Conservation (phyloP, 2,888 invertebrate genomes). For the Mystacides longicornis region DNA sequence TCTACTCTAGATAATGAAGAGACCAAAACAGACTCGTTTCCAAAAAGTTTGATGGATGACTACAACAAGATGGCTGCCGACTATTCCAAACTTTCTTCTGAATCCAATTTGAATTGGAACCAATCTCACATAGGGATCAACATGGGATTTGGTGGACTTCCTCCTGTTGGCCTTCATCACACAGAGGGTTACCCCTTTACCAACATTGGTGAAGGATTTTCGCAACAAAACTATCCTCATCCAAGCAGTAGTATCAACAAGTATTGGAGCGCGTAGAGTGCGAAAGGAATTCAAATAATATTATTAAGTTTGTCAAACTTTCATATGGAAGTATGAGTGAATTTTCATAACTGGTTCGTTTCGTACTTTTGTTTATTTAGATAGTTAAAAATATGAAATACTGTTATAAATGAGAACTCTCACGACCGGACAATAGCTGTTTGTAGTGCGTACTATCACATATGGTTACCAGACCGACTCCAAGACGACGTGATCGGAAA, state of each 20-base stretch:
- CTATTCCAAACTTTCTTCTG: constrained; percentile 46
- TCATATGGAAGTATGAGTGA: too few relatives aligned
- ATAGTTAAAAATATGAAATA: too few relatives aligned
- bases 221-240: constrained; percentile 44
- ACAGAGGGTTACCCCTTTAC: constrained; percentile 46
- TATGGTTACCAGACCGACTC: too few relatives aligned
- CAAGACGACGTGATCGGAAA: too few relatives aligned
- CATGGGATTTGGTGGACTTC: constrained; percentile 43
- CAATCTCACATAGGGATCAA: constrained; percentile 45
- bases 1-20: constrained; percentile 40
- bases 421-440: too few relatives aligned
- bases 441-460: too few relatives aligned
- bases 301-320: too few relatives aligned
- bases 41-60: constrained; percentile 24
- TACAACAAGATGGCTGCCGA: constrained; percentile 42
- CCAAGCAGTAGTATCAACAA: constrained; percentile 42
- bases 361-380: too few relatives aligned
- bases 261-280: constrained; percentile 37
- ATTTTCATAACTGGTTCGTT: too few relatives aligned
- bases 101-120: constrained; percentile 49
- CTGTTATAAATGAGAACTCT: too few relatives aligned
- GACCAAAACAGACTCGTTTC: constrained; percentile 38
- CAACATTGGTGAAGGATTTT: constrained; percentile 41
- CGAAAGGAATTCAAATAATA: too few relatives aligned
- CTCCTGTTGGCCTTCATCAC: constrained; percentile 47